Conservation (phyloP, 1,140 invertebrate genomes). For the Proctacanthus coquilletti region DNA sequence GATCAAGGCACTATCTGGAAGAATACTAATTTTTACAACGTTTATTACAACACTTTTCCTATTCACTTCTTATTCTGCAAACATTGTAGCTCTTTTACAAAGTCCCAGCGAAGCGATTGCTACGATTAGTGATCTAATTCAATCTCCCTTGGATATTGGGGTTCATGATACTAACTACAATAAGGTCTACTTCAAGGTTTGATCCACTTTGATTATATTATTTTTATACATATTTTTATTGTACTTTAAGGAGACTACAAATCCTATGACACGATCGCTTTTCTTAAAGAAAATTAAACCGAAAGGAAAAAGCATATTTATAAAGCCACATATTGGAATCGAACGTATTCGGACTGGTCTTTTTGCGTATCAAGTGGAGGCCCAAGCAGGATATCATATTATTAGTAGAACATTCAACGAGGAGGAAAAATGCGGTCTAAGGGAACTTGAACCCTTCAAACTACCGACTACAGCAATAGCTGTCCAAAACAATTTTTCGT, state of each 20-base stretch:
- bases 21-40: conserved; percentile 35
- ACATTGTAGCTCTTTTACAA: conserved; percentile 42
- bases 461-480: conserved; percentile 35
- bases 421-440: conserved; percentile 40
- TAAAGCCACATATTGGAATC: conserved; percentile 33
- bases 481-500: conserved; percentile 36
- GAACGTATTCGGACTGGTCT: conserved; percentile 33
- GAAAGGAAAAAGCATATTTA: conserved; percentile 33
- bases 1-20: conserved; percentile 30
- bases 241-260: conserved; percentile 32
- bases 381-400: conserved; percentile 36
- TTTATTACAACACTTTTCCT: conserved; percentile 37
- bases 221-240: background rate
- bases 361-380: conserved; percentile 40
- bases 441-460: conserved; percentile 37
- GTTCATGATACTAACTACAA: conserved; percentile 41
- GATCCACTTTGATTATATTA: conserved; percentile 7
- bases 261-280: conserved; percentile 34
- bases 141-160: conserved; percentile 35
- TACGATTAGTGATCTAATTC: conserved; percentile 33
- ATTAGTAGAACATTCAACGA: conserved; percentile 40
- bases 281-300: conserved; percentile 36
- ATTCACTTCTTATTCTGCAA: conserved; percentile 43
- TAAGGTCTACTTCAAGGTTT: conserved; percentile 36
- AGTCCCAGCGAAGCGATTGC: conserved; percentile 36